A percentile compares a stretch with the other conserved stretches of the same genome.
These are phyloP conservation scores for Noturus placidus DNA, from an alignment of 2,113 vertebrate species.

Conservation along the genomic window DNA sequence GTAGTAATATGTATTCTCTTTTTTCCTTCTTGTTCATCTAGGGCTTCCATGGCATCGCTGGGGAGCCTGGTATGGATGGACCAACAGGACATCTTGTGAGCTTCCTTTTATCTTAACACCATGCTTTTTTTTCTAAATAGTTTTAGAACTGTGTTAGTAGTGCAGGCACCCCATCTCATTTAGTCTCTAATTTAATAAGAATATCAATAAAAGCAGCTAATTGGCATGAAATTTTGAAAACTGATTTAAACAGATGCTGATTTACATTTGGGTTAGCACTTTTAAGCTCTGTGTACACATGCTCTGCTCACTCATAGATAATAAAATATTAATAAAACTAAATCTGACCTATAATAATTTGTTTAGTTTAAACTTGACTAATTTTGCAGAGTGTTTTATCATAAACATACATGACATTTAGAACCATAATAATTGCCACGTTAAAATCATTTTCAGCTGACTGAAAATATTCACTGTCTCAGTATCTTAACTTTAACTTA, in stretches of 20 bases:
- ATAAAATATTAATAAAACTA: background rate
- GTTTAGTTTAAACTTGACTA: background rate
- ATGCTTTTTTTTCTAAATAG: background rate
- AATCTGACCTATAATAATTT: background rate
- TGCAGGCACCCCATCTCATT: background rate
- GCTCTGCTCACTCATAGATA: background rate
- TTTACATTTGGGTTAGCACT: background rate
- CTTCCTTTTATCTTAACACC: background rate
- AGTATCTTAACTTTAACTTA: background rate
- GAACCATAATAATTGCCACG: background rate
- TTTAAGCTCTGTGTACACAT: background rate
- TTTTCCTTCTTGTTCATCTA: slow-evolving; percentile 48
- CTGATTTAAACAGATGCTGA: background rate
- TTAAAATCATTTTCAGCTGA: background rate
- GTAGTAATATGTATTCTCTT: background rate
- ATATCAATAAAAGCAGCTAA: background rate
- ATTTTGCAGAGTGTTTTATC: background rate
- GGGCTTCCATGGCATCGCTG: slow-evolving; percentile 76
- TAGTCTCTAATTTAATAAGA: background rate
- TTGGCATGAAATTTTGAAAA: background rate
- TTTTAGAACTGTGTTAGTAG: background rate
- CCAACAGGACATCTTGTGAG: slow-evolving; percentile 75
- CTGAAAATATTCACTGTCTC: background rate
- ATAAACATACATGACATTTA: background rate
- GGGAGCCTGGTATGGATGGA: slow-evolving; percentile 71